These are phyloP conservation scores for Caradrina clavipalpis DNA, from an alignment of 2,888 invertebrate genomes.

Conservation along the genomic window DNA sequence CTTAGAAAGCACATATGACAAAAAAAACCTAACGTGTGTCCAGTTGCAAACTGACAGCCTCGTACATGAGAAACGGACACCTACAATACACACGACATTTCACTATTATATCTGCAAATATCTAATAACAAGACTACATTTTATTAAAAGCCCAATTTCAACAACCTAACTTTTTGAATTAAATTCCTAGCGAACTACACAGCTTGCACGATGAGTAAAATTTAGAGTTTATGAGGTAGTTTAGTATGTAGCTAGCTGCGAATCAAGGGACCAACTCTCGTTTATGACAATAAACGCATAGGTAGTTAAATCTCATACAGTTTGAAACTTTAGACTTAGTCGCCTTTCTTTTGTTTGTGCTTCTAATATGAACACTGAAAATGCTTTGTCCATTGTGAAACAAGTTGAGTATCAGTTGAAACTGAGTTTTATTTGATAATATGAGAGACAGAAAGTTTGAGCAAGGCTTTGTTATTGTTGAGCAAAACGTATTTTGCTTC, in stretches of 20 bases:
- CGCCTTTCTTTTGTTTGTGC: slow-evolving; percentile 48
- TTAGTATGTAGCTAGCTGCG: slow-evolving; percentile 6
- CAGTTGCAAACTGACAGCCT: no score
- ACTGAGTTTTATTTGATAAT: slow-evolving; percentile 46
- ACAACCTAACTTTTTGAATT: slow-evolving; percentile 19
- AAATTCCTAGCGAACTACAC: slow-evolving; percentile 23
- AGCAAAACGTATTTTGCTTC: slow-evolving; percentile 19
- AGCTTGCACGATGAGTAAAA: slow-evolving; percentile 28
- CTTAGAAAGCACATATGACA: no score
- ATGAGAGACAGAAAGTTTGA: slow-evolving; percentile 15
- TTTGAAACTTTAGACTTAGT: slow-evolving; percentile 48
- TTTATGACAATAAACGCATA: slow-evolving; percentile 57
- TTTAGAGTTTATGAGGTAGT: slow-evolving; percentile 43
- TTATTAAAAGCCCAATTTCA: slow-evolving; percentile 21
- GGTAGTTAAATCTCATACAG: slow-evolving; percentile 42
- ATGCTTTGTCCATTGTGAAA: slow-evolving; percentile 52
- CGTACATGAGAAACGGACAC: no score
- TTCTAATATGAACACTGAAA: slow-evolving; percentile 45
- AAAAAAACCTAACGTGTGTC: no score
- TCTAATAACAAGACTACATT: not conserved
- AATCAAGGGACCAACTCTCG: slow-evolving; percentile 31
- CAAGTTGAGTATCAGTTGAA: slow-evolving; percentile 41
- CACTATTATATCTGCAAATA: not conserved
- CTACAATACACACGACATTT: no score
- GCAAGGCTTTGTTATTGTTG: slow-evolving; percentile 10